Conservation (phyloP, 2,113 vertebrate species). For the Lophura nycthemera region DNA sequence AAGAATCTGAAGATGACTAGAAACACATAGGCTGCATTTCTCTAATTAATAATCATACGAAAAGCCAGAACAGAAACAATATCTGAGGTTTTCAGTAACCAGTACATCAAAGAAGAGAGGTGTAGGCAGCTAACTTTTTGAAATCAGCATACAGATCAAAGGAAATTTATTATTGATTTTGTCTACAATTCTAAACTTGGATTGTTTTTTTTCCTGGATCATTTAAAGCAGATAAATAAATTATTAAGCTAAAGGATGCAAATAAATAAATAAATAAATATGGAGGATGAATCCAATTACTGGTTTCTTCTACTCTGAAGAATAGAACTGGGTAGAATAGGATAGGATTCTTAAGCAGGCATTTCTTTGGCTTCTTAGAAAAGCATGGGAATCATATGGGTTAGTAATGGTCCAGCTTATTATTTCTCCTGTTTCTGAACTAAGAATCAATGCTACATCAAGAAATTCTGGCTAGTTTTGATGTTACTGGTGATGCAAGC, state of each 20-base stretch:
- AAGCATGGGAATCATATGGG: not conserved
- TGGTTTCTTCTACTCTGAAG: not conserved
- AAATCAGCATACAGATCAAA: not conserved
- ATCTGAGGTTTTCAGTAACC: not conserved
- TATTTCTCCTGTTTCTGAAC: not conserved
- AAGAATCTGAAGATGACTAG: not conserved
- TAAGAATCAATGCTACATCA: not conserved
- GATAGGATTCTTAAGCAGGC: not conserved
- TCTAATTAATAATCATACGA: not conserved
- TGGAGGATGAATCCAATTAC: not conserved
- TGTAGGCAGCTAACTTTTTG: not conserved
- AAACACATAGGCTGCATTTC: not conserved
- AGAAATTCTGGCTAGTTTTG: constrained; percentile 4
- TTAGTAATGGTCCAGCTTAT: not conserved
- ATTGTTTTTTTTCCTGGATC: not conserved
- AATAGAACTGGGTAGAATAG: not conserved
- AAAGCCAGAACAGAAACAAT: not conserved
- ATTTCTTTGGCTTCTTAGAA: not conserved
- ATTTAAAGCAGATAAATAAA: not conserved
- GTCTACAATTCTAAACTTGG: not conserved
- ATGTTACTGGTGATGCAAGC: not conserved
- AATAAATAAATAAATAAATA: not conserved
- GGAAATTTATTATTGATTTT: not conserved
- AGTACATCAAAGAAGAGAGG: not conserved
- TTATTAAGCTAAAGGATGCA: not conserved